Base-by-base conservation (phyloP, 2,888 invertebrate species). In the Ectemnius continuus region DNA sequence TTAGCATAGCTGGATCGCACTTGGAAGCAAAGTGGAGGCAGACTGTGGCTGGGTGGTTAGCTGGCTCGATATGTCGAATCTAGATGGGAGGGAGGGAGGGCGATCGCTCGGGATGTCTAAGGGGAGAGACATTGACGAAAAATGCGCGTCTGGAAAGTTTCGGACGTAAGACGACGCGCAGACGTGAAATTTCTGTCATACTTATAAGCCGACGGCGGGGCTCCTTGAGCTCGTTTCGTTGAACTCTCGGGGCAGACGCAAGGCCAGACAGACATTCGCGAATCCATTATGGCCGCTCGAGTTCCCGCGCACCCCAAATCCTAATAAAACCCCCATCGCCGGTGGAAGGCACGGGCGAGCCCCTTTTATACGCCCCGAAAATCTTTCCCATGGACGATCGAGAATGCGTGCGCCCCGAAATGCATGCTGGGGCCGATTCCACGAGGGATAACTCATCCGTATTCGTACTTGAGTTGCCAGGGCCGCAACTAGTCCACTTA, bases 321-420 rank as follows among this genome's bases (percentile, higher is more conserved):
- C 76, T 79, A 83, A 82, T 82, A 80, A 83, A 83, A 82, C 73
- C 79, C 77, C 71, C 79, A 58, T 74, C 59, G 67, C 46, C 65
- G 64, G 62, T 73, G 71, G 69, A 81, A 74, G 79, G 78, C 76
- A 75, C 78, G 79, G 64, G 70, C 67, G 73, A 70, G 75, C 69
- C 73, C 78, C 80, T 78, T 82, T 83, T 78, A 82, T 81, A 76
- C 78, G 81, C 76, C 36, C 36, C 76, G 77, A 82, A 84, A 85
- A 86, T 84, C 81, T 82, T 86, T 86, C 86, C 85, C 86, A 86
- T 86, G 83, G 71, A 77, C 77, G 80, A 83, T 84, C 79, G 82
- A 75, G 80, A 77, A 78, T 81, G 79, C 77, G 73, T 69, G 72
- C 58, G 46, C 67, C 61, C 67, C 70, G 73, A 16, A 75, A 73